phyloP scores from a whole-genome alignment of 2,797 vertebrate genomes.

The Nannoperca obscura region DNA sequence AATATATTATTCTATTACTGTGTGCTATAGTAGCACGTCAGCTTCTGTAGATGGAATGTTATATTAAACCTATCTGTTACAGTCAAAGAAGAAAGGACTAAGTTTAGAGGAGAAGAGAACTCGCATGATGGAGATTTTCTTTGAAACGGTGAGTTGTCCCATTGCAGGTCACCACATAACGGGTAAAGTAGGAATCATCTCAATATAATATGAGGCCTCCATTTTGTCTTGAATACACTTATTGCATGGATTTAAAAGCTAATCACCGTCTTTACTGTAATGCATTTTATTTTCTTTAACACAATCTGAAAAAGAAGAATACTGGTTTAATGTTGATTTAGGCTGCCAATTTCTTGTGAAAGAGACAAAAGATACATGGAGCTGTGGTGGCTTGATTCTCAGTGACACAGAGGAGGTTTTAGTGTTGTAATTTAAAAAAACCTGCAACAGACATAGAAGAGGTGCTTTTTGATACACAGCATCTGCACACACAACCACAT shows the following conservation, averaged over 20 bases:
- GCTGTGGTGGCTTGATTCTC: not conserved
- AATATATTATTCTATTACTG: not conserved
- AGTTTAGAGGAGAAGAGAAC: slow-evolving; percentile 96
- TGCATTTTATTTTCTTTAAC: not conserved
- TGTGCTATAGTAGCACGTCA: not conserved
- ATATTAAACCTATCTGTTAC: slow-evolving; percentile 43
- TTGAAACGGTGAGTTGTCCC: slow-evolving; percentile 91
- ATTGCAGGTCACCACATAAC: not conserved
- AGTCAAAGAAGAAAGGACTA: slow-evolving; percentile 98
- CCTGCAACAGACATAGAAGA: not conserved
- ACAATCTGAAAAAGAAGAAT: not conserved
- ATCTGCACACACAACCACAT: not conserved
- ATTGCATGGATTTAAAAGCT: not conserved
- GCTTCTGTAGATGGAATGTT: not conserved
- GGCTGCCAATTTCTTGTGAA: not conserved
- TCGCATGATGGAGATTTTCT: slow-evolving; percentile 99
- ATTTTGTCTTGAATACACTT: not conserved
- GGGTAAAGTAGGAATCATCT: not conserved
- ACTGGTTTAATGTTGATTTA: not conserved
- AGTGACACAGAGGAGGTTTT: not conserved
- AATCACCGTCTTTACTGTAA: not conserved
- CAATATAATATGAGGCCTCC: not conserved
- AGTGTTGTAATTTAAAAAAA: slow-evolving; percentile 3
- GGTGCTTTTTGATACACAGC: not conserved
- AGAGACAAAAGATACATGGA: not conserved